A percentile compares a stretch with the other conserved stretches of the same genome.
Evolutionary conservation across 2,113 vertebrate species (phyloP).

Genomic region (Sylvietta virens): DNA sequence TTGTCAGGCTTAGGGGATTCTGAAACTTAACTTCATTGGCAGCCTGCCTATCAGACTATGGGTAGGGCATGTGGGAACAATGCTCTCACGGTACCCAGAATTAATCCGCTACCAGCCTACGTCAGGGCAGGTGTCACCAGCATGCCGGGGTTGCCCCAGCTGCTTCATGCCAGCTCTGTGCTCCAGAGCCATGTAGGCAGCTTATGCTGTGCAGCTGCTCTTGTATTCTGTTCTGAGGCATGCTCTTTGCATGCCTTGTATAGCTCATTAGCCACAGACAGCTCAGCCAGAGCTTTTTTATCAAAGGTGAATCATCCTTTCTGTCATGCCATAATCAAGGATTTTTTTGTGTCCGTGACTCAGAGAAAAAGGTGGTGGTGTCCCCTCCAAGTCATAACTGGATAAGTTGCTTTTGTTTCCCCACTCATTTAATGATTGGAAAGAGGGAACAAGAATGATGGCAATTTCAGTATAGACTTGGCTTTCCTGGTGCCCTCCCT

Average conservation of each 20-base stretch:
- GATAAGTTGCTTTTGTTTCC: not conserved
- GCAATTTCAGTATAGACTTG: not conserved
- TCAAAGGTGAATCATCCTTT: not conserved
- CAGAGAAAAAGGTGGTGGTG: not conserved
- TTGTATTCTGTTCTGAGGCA: not conserved
- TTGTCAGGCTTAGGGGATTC: constrained; percentile 58
- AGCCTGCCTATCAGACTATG: not conserved
- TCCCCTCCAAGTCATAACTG: not conserved
- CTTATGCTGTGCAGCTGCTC: not conserved
- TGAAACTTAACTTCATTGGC: constrained; percentile 25
- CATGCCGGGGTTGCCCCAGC: not conserved
- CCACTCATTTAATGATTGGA: not conserved
- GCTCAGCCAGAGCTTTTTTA: not conserved
- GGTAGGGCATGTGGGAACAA: constrained; percentile 26
- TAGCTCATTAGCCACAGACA: not conserved
- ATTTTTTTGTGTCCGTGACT: not conserved
- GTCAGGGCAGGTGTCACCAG: not conserved
- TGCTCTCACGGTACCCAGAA: not conserved
- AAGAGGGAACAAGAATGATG: not conserved
- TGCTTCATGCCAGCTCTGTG: not conserved
- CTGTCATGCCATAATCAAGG: not conserved
- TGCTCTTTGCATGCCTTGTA: not conserved
- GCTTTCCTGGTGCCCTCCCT: not conserved
- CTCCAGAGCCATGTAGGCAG: not conserved
- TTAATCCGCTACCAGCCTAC: not conserved